Conservation (phyloP, 1,140 invertebrate species). For the Rhizoglyphus robini region DNA sequence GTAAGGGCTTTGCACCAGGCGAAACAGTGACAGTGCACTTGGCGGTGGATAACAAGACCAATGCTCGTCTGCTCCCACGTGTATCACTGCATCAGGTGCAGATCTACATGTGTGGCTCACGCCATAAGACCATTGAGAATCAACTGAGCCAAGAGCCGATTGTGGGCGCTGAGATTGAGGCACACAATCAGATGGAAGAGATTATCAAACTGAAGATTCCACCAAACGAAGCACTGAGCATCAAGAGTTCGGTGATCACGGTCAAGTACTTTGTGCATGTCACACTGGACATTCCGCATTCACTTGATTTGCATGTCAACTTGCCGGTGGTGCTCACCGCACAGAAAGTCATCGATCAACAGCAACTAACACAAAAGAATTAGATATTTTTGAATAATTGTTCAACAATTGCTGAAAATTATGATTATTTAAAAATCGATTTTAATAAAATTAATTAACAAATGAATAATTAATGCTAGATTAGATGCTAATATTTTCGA, state of each 20-base stretch:
- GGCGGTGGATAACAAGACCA: background rate
- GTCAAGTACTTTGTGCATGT: slow-evolving; percentile 14
- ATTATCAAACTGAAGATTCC: background rate
- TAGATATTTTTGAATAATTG: too few relatives aligned
- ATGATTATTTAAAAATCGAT: too few relatives aligned
- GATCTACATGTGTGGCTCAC: slow-evolving; percentile 13
- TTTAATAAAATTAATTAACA: too few relatives aligned
- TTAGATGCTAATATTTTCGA: too few relatives aligned
- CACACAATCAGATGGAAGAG: background rate
- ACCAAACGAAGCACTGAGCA: background rate
- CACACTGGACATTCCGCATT: slow-evolving; percentile 11
- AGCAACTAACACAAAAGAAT: too few relatives aligned
- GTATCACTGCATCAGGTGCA: background rate
- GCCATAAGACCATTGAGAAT: slow-evolving; percentile 15
- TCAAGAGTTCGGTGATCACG: slow-evolving; percentile 10
- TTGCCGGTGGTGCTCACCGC: slow-evolving; percentile 1
- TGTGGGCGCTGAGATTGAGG: background rate
- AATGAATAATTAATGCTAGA: too few relatives aligned
- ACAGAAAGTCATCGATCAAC: background rate
- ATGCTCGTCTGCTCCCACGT: background rate
- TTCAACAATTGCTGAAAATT: too few relatives aligned
- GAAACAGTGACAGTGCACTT: background rate
- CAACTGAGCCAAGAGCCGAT: background rate
- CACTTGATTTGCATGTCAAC: slow-evolving; percentile 15
- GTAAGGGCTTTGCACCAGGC: slow-evolving; percentile 10